phyloP scores from a whole-genome alignment of 2,888 invertebrate genomes.

The Hesperia comma region DNA sequence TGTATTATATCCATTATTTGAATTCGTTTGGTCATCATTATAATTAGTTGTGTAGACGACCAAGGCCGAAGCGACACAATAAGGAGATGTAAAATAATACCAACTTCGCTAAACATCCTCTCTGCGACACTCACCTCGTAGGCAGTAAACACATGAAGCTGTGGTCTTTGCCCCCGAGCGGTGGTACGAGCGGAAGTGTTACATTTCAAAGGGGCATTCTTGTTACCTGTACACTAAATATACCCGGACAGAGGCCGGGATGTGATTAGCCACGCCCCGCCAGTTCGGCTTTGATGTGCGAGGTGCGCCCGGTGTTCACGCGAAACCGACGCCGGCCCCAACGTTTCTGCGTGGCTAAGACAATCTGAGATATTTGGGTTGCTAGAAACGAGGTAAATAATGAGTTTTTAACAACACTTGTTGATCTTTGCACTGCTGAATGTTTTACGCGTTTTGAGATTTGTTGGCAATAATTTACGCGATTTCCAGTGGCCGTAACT shows the following conservation, averaged over 20 bases:
- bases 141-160: slow-evolving; percentile 41
- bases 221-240: slow-evolving; percentile 81
- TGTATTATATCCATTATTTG: too few relatives aligned
- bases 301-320: slow-evolving; percentile 55
- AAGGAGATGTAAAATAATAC: too few relatives aligned
- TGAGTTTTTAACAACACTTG: background rate
- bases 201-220: slow-evolving; percentile 81
- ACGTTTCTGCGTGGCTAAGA: slow-evolving; percentile 11
- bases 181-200: slow-evolving; percentile 79
- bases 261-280: slow-evolving; percentile 59
- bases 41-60: too few relatives aligned
- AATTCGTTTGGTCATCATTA: too few relatives aligned
- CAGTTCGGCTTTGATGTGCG: slow-evolving; percentile 63
- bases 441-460: background rate
- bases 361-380: background rate
- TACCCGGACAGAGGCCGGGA: slow-evolving; percentile 51
- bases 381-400: background rate
- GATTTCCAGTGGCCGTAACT: too few relatives aligned
- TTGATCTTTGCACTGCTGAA: background rate
- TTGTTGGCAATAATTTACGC: too few relatives aligned
- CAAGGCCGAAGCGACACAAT: too few relatives aligned
- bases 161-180: slow-evolving; percentile 49
- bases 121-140: slow-evolving; percentile 29
- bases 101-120: background rate
- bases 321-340: slow-evolving; percentile 20